Evolutionary conservation across 1,140 invertebrate species (phyloP), one percentile per base, ranked within the genome.

Genomic region (Hyphantria cunea): DNA sequence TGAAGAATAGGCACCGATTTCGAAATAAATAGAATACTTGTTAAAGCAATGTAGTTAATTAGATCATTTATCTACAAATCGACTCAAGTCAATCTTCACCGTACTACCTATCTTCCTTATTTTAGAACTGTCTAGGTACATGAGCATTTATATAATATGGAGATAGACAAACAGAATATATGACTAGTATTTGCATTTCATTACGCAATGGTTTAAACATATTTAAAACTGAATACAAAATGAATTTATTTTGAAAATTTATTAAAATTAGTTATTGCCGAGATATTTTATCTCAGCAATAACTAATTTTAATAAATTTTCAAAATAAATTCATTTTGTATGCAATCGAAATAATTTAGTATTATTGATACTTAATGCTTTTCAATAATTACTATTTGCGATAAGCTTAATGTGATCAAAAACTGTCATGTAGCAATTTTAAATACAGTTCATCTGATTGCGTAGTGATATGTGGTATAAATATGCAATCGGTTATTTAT

Each of bases 401-500:
- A 25, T 59, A 66, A 68, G 65, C 77, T 77, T 75, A 72, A 78
- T 72, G 72, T 59, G 66, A 41, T 68, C 62, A 41, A 58, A 53
- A 48, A 64, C 68, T 74, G 75, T 72, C 75, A 74, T 58, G 65
- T 72, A 34, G 52, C 50, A 54, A 45, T 62, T 62, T 51, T 56
- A 66, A 63, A 71, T 72, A 69, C 52, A 62, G 62, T 74, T 76
- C 68, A 49, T 71, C 67, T 58, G 62, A 68, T 78, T 78, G 79
- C 73, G 70, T 74, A 72, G 58, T 63, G 59, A 61, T 63, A 70
- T 66, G 59, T 73, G 56, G 69, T 67, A 76, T 79, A 77, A 64
- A 63, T 81, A 77, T 79, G 68, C 78, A 79, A 83, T 80, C 78
- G 74, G 64, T 82, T 82, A 81, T 82, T 87, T 81, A 82, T 84